Base-by-base conservation (phyloP, 2,888 invertebrate species). In the Chrysolina oricalcia region DNA sequence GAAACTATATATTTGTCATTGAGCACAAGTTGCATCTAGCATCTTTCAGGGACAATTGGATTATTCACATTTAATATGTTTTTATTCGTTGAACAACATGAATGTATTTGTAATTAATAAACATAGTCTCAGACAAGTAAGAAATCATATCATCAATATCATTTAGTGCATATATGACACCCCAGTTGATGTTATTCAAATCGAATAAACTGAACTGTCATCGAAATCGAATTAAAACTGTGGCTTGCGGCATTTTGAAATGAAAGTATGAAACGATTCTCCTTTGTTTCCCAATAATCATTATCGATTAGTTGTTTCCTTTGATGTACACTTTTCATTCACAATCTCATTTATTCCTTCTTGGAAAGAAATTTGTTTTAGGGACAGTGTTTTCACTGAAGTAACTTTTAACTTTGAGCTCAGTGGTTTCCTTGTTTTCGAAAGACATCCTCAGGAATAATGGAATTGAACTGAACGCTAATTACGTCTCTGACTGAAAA, bases 351-450 rank as follows among this genome's bases (percentile, higher is more conserved):
- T 59, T 21, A 21, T 23, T 21, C 4, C 4, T 53, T 13, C 6
- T 13, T 11, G 11, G 11, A 19, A 27, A 13, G 59, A 50, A 59
- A n/a, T 59, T 35, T 35, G 59, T 53, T 53, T 53, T 11, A n/a
- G 3, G 27, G 15, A 35, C 6, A 35, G 35, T 35, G 8, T 3
- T 59, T n/a, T 59, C 3, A 23, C 27, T 35, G 23, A 15, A 59
- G 59, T 27, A 56, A 13, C 13, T 59, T 59, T 59, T 27, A 59
- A 59, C 59, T 59, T 59, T 59, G 27, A 15, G 59, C 11, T 59
- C 27, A 59, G 23, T 27, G 27, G 59, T 35, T 9, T 59, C n/a
- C 35, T 35, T 59, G 23, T 23, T 59, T 59, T 35, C 2, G n/a
- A 59, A 59, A 59, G 59, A 59, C 59, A 35, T 27, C n/a, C n/a